These are phyloP conservation scores for Rapana venosa DNA, from an alignment of 2,888 invertebrate species.

Conservation along the genomic window DNA sequence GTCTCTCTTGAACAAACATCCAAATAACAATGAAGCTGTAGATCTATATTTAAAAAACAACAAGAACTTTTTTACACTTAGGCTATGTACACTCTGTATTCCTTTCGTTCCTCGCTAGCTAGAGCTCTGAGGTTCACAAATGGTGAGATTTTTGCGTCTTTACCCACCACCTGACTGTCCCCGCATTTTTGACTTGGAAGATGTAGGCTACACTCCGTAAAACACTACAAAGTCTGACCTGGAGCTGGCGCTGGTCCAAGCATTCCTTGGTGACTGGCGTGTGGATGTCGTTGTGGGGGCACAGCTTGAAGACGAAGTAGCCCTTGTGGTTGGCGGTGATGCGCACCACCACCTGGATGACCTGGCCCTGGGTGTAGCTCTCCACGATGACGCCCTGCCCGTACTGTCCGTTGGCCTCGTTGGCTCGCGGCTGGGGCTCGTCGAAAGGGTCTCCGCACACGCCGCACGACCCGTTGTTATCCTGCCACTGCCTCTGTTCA, in stretches of 20 bases:
- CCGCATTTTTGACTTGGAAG: neutral
- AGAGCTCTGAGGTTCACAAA: neutral
- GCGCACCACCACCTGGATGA: constrained; percentile 43
- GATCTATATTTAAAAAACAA: too few relatives aligned
- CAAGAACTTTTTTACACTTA: too few relatives aligned
- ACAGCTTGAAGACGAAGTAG: constrained; percentile 52
- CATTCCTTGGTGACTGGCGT: constrained; percentile 50
- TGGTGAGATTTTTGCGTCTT: neutral
- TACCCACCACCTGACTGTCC: neutral
- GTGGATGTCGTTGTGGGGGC: constrained; percentile 44
- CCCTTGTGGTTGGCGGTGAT: constrained; percentile 52
- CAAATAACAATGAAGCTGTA: too few relatives aligned
- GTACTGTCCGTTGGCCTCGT: constrained; percentile 58
- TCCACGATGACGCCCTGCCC: constrained; percentile 72
- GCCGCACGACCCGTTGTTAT: constrained; percentile 47
- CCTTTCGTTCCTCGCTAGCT: neutral
- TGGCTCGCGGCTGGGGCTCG: constrained; percentile 29
- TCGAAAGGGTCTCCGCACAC: constrained; percentile 49
- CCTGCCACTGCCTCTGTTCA: neutral
- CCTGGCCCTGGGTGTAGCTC: constrained; percentile 59
- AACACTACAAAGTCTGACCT: neutral
- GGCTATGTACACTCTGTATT: too few relatives aligned
- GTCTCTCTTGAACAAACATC: too few relatives aligned
- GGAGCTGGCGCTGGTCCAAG: constrained; percentile 42
- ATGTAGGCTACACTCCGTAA: neutral